Evolutionary conservation across 2,888 invertebrate species (phyloP).

Genomic region (Erebia ligea): DNA sequence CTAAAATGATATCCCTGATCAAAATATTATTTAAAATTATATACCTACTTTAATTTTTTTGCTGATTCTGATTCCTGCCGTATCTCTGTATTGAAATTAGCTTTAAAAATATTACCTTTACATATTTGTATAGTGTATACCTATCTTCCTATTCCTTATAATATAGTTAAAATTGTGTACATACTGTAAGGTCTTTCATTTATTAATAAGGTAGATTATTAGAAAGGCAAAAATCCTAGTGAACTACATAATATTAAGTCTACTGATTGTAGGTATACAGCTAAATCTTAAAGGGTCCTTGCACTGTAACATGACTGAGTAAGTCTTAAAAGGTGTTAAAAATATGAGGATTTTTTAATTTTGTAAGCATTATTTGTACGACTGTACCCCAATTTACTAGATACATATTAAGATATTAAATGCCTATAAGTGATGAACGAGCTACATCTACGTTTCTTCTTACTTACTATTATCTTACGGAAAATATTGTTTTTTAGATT

Average conservation of each 20-base stretch:
- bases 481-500: too few species aligned
- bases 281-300: not conserved
- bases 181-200: not conserved
- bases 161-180: not conserved
- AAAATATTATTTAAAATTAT: too few species aligned
- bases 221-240: slow-evolving; percentile 8
- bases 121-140: not conserved
- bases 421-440: slow-evolving; percentile 20
- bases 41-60: too few species aligned
- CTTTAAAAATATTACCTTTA: not conserved
- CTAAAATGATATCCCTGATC: too few species aligned
- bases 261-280: not conserved
- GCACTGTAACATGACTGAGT: not conserved
- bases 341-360: not conserved
- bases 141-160: not conserved
- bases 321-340: not conserved
- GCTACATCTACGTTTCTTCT: not conserved
- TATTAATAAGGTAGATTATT: slow-evolving; percentile 7
- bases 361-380: not conserved
- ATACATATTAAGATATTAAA: slow-evolving; percentile 10
- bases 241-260: too few species aligned
- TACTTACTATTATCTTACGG: not conserved
- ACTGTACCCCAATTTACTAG: slow-evolving; percentile 17
- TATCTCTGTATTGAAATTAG: not conserved
- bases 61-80: too few species aligned